Conservation (phyloP, 2,888 invertebrate species). For the Mactromeris polynyma region DNA sequence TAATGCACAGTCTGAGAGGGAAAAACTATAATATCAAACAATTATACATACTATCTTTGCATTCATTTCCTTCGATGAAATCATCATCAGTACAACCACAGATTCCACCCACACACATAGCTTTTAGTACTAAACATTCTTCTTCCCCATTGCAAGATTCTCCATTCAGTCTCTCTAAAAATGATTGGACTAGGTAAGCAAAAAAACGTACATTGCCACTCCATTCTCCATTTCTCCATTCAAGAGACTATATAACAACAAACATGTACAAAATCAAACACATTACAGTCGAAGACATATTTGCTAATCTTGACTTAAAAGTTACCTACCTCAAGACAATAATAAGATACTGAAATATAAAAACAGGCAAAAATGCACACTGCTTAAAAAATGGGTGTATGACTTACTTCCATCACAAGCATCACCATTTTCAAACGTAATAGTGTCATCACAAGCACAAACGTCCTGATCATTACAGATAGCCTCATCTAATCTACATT, state of each 20-base stretch:
- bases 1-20: too few relatives aligned
- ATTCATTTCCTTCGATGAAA: neutral
- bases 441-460: neutral
- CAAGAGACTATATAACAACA: too few relatives aligned
- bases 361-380: too few relatives aligned
- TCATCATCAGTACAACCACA: neutral
- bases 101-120: neutral
- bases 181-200: too few relatives aligned
- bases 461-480: neutral
- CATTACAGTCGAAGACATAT: too few relatives aligned
- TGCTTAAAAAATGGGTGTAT: too few relatives aligned
- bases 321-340: too few relatives aligned
- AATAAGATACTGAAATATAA: too few relatives aligned
- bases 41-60: slow-evolving; percentile 22
- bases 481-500: neutral
- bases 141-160: neutral
- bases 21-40: neutral
- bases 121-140: slow-evolving; percentile 19
- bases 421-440: neutral
- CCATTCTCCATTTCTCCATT: too few relatives aligned
- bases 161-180: slow-evolving; percentile 30
- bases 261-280: too few relatives aligned
- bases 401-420: slow-evolving; percentile 2
- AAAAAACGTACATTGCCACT: too few relatives aligned
- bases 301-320: too few relatives aligned